phyloP scores from a whole-genome alignment of 2,888 invertebrate genomes.

The Andrena fulva region DNA sequence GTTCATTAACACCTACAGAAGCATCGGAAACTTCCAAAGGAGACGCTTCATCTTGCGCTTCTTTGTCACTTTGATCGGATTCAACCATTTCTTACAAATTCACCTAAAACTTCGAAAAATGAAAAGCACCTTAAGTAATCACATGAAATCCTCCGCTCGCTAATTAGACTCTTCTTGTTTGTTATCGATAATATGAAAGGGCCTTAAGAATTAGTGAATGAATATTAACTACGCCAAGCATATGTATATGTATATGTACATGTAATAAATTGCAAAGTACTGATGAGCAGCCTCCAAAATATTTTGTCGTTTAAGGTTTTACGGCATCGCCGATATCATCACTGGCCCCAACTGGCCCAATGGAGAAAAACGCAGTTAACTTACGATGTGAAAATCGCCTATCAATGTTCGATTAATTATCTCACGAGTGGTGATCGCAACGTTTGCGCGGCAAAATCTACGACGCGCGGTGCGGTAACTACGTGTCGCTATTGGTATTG shows the following conservation, averaged over 20 bases:
- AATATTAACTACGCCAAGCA: neutral
- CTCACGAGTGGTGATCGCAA: conserved; percentile 64
- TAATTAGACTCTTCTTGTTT: neutral
- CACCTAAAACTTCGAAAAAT: conserved; percentile 27
- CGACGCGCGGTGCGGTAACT: conserved; percentile 78
- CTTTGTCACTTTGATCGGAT: conserved; percentile 75
- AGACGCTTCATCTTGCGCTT: conserved; percentile 58
- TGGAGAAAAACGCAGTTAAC: conserved; percentile 9
- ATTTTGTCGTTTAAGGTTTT: neutral
- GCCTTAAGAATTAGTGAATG: neutral
- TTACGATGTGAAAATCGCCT: conserved; percentile 26
- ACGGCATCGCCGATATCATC: neutral
- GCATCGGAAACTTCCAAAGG: conserved; percentile 38
- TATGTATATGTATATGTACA: neutral
- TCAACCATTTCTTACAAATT: conserved; percentile 73
- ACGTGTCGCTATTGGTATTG: conserved; percentile 72
- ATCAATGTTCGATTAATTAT: conserved; percentile 71
- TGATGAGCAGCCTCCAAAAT: neutral
- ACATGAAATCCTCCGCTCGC: neutral
- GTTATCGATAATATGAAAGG: neutral
- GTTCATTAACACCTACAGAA: conserved; percentile 13
- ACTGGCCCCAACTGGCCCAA: too few relatives aligned
- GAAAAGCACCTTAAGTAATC: neutral
- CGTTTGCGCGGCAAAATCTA: conserved; percentile 82
- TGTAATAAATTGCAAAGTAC: neutral